Base-by-base conservation (phyloP, 2,888 invertebrate species). In the Altica lythri region DNA sequence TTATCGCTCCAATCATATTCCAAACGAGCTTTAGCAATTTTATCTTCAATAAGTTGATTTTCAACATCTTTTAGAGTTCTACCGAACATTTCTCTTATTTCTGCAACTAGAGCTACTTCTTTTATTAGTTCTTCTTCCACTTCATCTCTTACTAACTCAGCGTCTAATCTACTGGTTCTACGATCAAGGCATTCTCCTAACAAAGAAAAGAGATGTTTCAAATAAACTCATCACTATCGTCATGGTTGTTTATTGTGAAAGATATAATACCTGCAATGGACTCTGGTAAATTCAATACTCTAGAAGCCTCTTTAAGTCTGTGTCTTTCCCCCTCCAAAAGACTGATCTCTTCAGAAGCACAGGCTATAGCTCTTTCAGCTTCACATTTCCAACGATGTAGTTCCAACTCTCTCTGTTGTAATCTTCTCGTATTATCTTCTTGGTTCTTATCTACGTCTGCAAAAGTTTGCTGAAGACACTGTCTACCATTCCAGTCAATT, bases 1-100 rank as follows among this genome's bases (percentile, higher is more conserved):
- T 95, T 95, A 70, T 95, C 92, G 67, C 92, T 92, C 92, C 93
- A 95, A 72, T 95, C 94, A 68, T 85, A 88, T 76, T 95, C 95
- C 53, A 95, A 79, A 34, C 86, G 42, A 61, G 88, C 84, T 71
- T 95, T 93, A 0, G 89, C 87, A 10, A 89, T 85, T 68, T 89
- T 88, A 68, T 92, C 86, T 64, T 89, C 83, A 18, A 82, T 70
- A 69, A 89, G 78, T 74, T 91, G 90, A 27, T 81, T 79, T 60
- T 89, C 85, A 18, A 90, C 84, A 67, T 86, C 83, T 27, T 81
- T 77, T 3, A 88, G 73, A 0, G 85, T 86, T 59, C 81, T 80
- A 25, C 80, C 80, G 9, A 89, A 77, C 2, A 82, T 78, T 16
- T 81, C 80, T 59, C 84, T 79, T 5, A 90, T 84, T 72, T 89